Conservation (phyloP, 2,113 vertebrate species). For the Rhizomys pruinosus region DNA sequence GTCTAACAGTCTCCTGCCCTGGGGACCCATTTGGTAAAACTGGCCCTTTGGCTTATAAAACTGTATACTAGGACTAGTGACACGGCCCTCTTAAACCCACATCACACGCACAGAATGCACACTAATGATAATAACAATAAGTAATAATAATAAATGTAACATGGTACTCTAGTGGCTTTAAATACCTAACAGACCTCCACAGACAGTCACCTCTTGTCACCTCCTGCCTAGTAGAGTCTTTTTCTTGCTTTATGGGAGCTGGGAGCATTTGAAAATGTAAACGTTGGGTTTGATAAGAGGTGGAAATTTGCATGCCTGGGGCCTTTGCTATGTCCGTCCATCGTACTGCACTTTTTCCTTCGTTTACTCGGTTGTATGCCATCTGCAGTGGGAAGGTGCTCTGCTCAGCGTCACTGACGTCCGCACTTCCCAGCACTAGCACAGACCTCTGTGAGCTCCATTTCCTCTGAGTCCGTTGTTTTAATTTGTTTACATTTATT, state of each 20-base stretch:
- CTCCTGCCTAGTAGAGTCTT: neutral
- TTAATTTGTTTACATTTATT: neutral
- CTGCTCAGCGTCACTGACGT: neutral
- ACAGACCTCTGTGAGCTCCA: neutral
- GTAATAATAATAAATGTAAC: neutral
- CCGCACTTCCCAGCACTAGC: too few species aligned
- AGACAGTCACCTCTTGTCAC: too few species aligned
- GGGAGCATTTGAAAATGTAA: neutral
- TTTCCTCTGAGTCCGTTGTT: neutral
- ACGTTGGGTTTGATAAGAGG: neutral
- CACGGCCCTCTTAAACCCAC: neutral
- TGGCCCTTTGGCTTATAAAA: constrained; percentile 56
- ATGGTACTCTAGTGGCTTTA: constrained; percentile 43
- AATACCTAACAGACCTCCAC: constrained; percentile 36
- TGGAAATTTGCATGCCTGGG: neutral
- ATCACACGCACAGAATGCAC: too few species aligned
- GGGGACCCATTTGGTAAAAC: constrained; percentile 66
- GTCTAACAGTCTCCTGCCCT: neutral
- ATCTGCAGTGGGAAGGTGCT: neutral
- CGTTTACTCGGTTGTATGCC: neutral
- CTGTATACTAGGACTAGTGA: neutral
- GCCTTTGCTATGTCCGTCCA: neutral
- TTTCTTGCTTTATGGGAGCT: neutral
- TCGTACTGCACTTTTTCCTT: too few species aligned
- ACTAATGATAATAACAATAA: neutral